Percentiles rank a stretch among this genome's conserved stretches.
These are phyloP conservation scores for Lordiphosa mommai DNA, from an alignment of 1,140 invertebrate species.

Conservation along the genomic window DNA sequence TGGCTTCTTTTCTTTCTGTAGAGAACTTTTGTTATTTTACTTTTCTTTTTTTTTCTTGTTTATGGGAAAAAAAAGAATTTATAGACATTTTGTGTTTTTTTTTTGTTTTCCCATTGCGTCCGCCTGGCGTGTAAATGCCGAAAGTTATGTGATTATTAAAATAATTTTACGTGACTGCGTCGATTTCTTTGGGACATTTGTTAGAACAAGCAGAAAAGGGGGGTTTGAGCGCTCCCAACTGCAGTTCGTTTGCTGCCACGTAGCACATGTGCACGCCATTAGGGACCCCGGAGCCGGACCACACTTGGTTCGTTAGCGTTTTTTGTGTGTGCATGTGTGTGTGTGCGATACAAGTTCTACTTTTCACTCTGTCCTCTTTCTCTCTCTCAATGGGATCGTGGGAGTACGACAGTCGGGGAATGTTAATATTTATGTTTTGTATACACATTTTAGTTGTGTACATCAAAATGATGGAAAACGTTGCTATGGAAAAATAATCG, in stretches of 20 bases:
- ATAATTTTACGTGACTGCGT: constrained; percentile 77
- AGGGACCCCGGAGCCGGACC: constrained; percentile 48
- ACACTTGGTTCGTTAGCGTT: constrained; percentile 73
- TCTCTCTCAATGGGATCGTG: constrained; percentile 3
- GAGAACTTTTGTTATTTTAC: constrained; percentile 8
- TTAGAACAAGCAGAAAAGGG: constrained; percentile 2
- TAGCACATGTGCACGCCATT: constrained; percentile 72
- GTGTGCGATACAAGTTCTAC: constrained; percentile 44
- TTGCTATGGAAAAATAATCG: too few relatives aligned
- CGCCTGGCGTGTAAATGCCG: constrained; percentile 69
- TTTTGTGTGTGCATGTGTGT: constrained; percentile 41
- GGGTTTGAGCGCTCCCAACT: constrained; percentile 25
- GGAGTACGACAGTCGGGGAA: too few relatives aligned
- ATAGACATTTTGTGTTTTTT: constrained; percentile 55
- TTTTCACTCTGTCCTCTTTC: background rate
- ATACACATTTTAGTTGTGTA: too few relatives aligned
- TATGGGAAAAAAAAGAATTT: too few relatives aligned
- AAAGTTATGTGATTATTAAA: constrained; percentile 78
- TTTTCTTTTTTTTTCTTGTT: background rate
- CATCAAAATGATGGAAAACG: too few relatives aligned
- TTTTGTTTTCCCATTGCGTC: constrained; percentile 42
- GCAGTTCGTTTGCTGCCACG: constrained; percentile 71
- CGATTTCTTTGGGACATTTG: constrained; percentile 68
- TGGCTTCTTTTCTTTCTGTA: constrained; percentile 21
- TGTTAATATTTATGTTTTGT: too few relatives aligned